Percentiles rank a stretch among this genome's conserved stretches.
Conservation (phyloP, 2,888 invertebrate species). For the Nephrotoma flavescens region DNA sequence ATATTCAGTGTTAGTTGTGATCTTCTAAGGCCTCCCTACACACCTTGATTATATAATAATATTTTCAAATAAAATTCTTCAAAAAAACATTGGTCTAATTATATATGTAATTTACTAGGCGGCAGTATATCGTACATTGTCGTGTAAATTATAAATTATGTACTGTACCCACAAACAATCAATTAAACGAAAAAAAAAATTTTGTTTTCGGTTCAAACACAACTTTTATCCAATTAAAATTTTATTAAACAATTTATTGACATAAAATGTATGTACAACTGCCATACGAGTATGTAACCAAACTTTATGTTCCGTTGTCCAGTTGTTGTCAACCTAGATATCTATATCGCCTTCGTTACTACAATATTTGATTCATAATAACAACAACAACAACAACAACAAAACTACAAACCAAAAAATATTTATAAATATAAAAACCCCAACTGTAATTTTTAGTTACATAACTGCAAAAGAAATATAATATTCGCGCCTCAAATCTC, state of each 20-base stretch:
- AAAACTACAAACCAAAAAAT: background rate
- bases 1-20: no score
- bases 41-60: no score
- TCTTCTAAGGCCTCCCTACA: no score
- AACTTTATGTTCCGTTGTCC: background rate
- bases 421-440: background rate
- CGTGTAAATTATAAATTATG: background rate
- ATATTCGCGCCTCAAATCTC: background rate
- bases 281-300: background rate
- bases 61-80: no score
- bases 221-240: background rate
- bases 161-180: background rate
- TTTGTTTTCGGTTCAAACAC: background rate
- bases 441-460: background rate
- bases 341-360: background rate
- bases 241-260: background rate
- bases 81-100: no score
- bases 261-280: background rate
- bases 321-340: background rate
- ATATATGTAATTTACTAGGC: background rate
- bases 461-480: background rate
- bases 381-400: background rate
- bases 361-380: background rate
- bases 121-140: background rate
- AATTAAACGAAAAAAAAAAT: background rate